A percentile compares a stretch with the other conserved stretches of the same genome.
These are phyloP conservation scores for Mystacornis crossleyi DNA, from an alignment of 2,113 vertebrate genomes.

Conservation along the genomic window DNA sequence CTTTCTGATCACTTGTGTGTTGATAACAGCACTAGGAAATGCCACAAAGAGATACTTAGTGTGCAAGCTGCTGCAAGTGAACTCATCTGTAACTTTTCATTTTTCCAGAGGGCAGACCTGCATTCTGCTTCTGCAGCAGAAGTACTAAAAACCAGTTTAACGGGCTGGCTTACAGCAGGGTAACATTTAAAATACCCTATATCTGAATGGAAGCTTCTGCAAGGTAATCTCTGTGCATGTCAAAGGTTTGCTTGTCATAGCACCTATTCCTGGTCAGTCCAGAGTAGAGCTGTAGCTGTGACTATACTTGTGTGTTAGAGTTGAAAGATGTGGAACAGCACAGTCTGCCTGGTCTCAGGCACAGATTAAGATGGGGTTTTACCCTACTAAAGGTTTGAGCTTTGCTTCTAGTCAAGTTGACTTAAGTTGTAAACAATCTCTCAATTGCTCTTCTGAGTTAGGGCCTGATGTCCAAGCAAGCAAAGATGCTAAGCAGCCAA, in stretches of 20 bases:
- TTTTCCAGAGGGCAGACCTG: not conserved
- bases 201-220: not conserved
- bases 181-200: not conserved
- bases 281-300: not conserved
- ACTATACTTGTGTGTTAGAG: not conserved
- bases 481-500: not conserved
- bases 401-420: not conserved
- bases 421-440: not conserved
- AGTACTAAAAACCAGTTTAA: not conserved
- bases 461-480: not conserved
- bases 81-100: not conserved
- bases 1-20: accelerated
- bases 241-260: not conserved
- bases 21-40: not conserved
- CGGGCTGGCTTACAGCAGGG: not conserved
- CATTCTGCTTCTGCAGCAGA: not conserved
- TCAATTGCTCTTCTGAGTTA: not conserved
- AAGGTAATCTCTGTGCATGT: accelerated
- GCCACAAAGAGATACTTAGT: not conserved
- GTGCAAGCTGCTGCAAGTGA: not conserved
- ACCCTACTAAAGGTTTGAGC: not conserved
- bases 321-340: not conserved
- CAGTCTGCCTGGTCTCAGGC: not conserved
- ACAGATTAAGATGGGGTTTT: not conserved
- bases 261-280: not conserved